Percentiles rank a stretch among this genome's conserved stretches.
Evolutionary conservation across 92 coral and sea anemone genomes (phyloP).

Genomic region (Epizoanthus fatuus): DNA sequence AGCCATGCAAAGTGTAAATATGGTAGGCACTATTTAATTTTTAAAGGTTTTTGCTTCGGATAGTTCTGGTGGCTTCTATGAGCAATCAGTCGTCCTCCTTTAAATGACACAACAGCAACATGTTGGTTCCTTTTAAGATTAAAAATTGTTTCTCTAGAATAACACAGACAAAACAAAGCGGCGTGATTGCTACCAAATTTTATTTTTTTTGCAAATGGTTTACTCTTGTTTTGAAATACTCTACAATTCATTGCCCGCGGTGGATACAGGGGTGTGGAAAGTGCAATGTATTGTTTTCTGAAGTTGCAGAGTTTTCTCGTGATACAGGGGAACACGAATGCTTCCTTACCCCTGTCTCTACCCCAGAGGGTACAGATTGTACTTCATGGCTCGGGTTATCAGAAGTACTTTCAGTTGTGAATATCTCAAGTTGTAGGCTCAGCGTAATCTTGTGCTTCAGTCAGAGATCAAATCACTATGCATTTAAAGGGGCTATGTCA

Average conservation of each 20-base stretch:
- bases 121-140: conserved; percentile 43
- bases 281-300: no score
- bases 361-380: no score
- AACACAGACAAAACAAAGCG: conserved; percentile 43
- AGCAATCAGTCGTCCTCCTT: conserved; percentile 10
- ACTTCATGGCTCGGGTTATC: no score
- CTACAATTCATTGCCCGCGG: no score
- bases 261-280: neutral
- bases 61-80: neutral
- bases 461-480: no score
- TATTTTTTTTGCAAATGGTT: neutral
- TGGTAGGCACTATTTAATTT: conserved; percentile 54
- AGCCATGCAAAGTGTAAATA: conserved; percentile 48
- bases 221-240: neutral
- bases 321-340: no score
- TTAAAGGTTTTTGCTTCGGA: conserved; percentile 38
- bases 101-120: conserved; percentile 19
- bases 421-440: no score
- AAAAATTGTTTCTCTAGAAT: conserved; percentile 16
- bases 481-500: no score
- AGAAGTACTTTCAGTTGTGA: no score
- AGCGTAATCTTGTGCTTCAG: no score
- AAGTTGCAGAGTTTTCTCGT: neutral
- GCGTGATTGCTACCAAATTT: neutral
- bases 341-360: no score